Conservation (phyloP, 2,888 invertebrate species). For the Callinectes sapidus region DNA sequence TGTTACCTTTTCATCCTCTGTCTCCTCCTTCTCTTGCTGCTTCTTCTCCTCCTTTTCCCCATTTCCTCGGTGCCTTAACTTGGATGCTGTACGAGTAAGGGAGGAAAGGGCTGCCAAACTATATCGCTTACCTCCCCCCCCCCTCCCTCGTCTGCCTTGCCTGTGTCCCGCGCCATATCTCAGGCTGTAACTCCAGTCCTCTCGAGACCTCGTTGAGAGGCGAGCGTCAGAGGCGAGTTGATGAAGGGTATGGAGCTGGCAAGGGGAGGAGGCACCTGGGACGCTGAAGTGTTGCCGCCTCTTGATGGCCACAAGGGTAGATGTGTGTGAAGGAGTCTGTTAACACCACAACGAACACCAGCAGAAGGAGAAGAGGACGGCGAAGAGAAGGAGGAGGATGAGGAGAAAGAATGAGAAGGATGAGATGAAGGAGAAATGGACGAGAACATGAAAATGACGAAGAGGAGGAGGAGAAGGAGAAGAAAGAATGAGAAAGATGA, state of each 20-base stretch:
- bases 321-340: background rate
- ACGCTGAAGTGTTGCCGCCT: background rate
- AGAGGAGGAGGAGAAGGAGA: background rate
- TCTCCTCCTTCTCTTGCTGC: background rate
- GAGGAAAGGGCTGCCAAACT: constrained; percentile 1
- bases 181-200: constrained; percentile 16
- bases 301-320: background rate
- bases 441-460: background rate
- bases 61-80: background rate
- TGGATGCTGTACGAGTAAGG: background rate
- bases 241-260: constrained; percentile 3
- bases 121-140: background rate
- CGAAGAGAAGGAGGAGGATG: background rate
- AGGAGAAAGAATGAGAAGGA: background rate
- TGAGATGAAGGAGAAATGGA: background rate
- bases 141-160: background rate
- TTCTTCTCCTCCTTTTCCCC: background rate
- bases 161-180: background rate
- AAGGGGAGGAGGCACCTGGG: constrained; percentile 16
- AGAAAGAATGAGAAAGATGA: background rate
- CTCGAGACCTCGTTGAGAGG: constrained; percentile 11
- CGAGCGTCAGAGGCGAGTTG: constrained; percentile 11
- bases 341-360: background rate
- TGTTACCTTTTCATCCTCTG: background rate
- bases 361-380: background rate